Conservation (phyloP, 2,888 invertebrate species). For the Camptogramma bilineatum region DNA sequence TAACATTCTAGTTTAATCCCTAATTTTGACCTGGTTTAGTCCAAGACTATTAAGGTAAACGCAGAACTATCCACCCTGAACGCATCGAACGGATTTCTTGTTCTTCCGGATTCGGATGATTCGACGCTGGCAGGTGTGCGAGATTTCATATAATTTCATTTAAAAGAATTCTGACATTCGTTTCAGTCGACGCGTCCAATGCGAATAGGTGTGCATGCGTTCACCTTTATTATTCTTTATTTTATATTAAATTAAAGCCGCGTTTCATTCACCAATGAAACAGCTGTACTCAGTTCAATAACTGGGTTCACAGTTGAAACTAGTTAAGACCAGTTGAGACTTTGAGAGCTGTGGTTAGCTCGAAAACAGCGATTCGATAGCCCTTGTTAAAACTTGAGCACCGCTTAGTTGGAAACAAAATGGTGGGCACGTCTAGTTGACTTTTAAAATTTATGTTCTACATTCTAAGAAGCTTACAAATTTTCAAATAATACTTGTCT, state of each 20-base stretch:
- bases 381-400: slow-evolving; percentile 31
- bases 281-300: slow-evolving; percentile 16
- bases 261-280: not conserved
- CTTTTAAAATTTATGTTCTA: not conserved
- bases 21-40: too few relatives aligned
- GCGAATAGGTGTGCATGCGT: too few relatives aligned
- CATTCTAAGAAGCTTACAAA: not conserved
- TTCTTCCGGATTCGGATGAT: too few relatives aligned
- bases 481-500: not conserved
- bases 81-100: too few relatives aligned
- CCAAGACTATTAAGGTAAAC: too few relatives aligned
- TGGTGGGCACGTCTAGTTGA: slow-evolving; percentile 1
- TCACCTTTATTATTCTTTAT: too few relatives aligned
- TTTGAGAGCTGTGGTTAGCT: slow-evolving; percentile 24
- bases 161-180: too few relatives aligned
- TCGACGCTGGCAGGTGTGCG: too few relatives aligned
- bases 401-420: slow-evolving; percentile 19
- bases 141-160: too few relatives aligned
- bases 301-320: slow-evolving; percentile 9
- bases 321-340: not conserved
- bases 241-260: not conserved
- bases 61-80: too few relatives aligned
- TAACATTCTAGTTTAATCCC: too few relatives aligned
- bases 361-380: slow-evolving; percentile 25
- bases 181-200: too few relatives aligned